Evolutionary conservation across 2,797 vertebrate species (phyloP), one percentile per base, ranked within the genome.

Genomic region (Mionectes olivaceus): DNA sequence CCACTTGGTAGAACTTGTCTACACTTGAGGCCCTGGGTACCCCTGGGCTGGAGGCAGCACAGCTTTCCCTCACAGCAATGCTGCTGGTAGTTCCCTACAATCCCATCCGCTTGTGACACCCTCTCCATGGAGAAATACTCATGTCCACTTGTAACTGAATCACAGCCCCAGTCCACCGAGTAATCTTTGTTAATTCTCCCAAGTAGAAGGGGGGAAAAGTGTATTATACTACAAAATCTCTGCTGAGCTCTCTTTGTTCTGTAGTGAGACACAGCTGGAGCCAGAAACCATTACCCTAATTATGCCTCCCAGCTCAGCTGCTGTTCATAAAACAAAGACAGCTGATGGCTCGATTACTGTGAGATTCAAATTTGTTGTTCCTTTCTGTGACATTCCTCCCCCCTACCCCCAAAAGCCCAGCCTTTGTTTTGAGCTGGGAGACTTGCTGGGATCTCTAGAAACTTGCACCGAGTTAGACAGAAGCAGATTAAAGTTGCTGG

Each of bases 261-360:
- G 69, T 13, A 93, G 95, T 46, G 95, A 95, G 88, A 90, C 89
- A 64, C 86, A 94, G 94, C 93, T 76, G 83, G 93, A 95, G 91
- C 92, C 91, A 89, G 89, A 83, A 87, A 83, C 76, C 79, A 95
- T 94, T 87, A 95, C 73, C 79, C 92, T 97, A 96, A 94, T 89
- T 88, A 93, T 76, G 85, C 73, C 95, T 93, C 67, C 83, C 53
- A 96, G 91, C 86, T 93, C 76, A 56, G 76, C 73, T 84, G 93
- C 91, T 88, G 64, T 79, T 89, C 95, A 93, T 67, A 78, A 96
- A 92, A 92, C 93, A 94, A 96, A 96, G 94, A 83, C 88, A 95
- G 91, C 86, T 84, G 83, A 91, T 78, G 91, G 70, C 81, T 90
- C 79, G 83, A 86, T 87, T 92, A 64, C 94, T 89, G 57, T 85